phyloP scores from a whole-genome alignment of 2,113 vertebrate species.

The Pholis gunnellus region DNA sequence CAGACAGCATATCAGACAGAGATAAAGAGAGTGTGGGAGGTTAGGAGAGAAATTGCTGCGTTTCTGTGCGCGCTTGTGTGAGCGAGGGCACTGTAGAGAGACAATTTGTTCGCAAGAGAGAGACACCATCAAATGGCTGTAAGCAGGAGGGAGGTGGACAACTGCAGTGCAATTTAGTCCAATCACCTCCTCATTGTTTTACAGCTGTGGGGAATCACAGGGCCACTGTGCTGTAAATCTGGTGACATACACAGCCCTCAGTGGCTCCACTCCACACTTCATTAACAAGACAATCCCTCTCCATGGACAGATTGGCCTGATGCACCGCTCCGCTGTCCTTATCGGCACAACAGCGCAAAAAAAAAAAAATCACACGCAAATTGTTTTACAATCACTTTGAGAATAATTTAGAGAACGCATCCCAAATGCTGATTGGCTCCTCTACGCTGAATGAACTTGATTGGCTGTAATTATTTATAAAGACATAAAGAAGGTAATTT shows the following conservation, averaged over 20 bases:
- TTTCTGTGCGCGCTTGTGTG: conserved; percentile 34
- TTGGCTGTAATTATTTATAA: conserved; percentile 22
- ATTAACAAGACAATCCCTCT: conserved; percentile 76
- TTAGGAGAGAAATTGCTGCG: conserved; percentile 28
- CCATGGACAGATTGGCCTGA: conserved; percentile 60
- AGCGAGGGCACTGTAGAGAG: conserved; percentile 34
- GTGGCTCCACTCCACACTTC: conserved; percentile 73
- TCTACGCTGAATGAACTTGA: conserved; percentile 13
- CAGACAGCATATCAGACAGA: conserved; percentile 48
- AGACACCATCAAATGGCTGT: conserved; percentile 52
- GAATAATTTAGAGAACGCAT: conserved; percentile 16
- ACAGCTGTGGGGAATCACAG: conserved; percentile 71
- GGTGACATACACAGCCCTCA: conserved; percentile 67
- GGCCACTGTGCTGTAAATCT: conserved; percentile 66
- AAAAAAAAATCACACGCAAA: conserved; percentile 27
- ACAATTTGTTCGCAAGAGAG: conserved; percentile 50
- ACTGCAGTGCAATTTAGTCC: conserved; percentile 75
- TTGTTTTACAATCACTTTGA: conserved; percentile 41
- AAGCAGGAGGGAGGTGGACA: conserved; percentile 62
- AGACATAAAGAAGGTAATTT: conserved; percentile 2
- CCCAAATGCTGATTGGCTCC: conserved; percentile 24
- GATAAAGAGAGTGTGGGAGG: conserved; percentile 52
- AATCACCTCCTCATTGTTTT: conserved; percentile 79
- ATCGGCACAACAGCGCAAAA: conserved; percentile 1
- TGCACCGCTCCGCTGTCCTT: conserved; percentile 31